Evolutionary conservation across 2,888 invertebrate species (phyloP).

Genomic region (Dicyrtomina minuta): DNA sequence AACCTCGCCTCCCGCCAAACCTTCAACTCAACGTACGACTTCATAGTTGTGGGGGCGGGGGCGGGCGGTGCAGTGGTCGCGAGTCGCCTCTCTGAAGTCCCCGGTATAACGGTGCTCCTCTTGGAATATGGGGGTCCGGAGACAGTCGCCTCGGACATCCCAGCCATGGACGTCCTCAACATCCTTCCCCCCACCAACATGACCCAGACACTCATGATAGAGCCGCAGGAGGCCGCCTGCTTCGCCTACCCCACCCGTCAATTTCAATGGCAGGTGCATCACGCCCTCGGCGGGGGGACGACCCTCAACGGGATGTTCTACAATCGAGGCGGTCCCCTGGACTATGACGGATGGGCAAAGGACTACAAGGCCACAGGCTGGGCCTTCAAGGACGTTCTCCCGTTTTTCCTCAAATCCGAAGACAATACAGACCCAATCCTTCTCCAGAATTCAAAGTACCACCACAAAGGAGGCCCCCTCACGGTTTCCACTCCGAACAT

Average conservation of each 20-base stretch:
- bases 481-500: not conserved
- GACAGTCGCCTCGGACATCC: not conserved
- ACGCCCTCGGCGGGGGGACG: constrained; percentile 6
- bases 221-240: not conserved
- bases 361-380: not conserved
- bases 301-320: constrained; percentile 9
- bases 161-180: not conserved
- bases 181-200: not conserved
- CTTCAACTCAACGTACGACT: not conserved
- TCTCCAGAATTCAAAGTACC: not conserved
- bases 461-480: not conserved
- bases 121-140: constrained; percentile 5
- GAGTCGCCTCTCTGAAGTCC: not conserved
- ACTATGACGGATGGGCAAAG: not conserved
- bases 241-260: not conserved
- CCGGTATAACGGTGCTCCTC: not conserved
- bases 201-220: not conserved
- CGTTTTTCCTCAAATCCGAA: constrained; percentile 3
- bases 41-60: constrained; percentile 9
- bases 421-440: not conserved
- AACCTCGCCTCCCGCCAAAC: not conserved
- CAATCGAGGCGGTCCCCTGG: constrained; percentile 10
- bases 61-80: not conserved
- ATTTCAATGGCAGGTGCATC: not conserved
- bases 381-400: not conserved